Conservation (phyloP, 2,797 vertebrate species). For the Tenualosa thibaudeaui region DNA sequence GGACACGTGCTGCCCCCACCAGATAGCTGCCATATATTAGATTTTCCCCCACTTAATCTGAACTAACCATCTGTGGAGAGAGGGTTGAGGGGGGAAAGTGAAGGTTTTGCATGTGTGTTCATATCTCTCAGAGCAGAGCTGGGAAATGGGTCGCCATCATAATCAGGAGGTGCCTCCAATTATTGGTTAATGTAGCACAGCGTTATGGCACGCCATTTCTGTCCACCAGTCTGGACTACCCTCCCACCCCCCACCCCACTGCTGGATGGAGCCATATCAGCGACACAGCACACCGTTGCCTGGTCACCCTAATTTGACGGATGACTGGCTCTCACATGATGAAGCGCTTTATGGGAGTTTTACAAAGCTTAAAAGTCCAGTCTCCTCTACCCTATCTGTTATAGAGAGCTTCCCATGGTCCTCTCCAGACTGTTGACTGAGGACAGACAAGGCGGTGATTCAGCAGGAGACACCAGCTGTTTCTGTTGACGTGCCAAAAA, state of each 20-base stretch:
- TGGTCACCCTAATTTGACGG: conserved; percentile 53
- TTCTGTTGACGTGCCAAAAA: conserved; percentile 3
- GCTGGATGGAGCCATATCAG: conserved; percentile 36
- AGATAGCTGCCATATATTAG: conserved; percentile 31
- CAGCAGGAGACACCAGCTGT: conserved; percentile 22
- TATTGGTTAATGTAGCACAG: conserved; percentile 60
- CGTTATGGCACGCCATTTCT: conserved; percentile 44
- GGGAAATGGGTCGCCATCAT: conserved; percentile 48
- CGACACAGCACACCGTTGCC: conserved; percentile 37
- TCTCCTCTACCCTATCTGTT: conserved; percentile 22
- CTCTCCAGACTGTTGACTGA: not conserved
- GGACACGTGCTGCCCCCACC: conserved; percentile 29
- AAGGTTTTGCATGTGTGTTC: conserved; percentile 25
- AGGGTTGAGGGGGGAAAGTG: not conserved
- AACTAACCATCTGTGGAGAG: conserved; percentile 52
- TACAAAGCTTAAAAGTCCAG: conserved; percentile 31
- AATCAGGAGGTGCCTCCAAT: conserved; percentile 57
- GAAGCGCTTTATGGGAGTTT: conserved; percentile 35
- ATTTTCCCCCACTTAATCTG: conserved; percentile 48
- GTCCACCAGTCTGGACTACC: conserved; percentile 29
- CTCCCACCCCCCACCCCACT: not conserved
- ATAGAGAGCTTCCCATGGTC: conserved; percentile 11
- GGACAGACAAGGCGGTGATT: conserved; percentile 17
- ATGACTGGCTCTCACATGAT: conserved; percentile 48
- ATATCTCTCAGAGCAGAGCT: conserved; percentile 23